phyloP scores from a whole-genome alignment of 2,113 vertebrate genomes.

The Hypocryptadius cinnamomeus region DNA sequence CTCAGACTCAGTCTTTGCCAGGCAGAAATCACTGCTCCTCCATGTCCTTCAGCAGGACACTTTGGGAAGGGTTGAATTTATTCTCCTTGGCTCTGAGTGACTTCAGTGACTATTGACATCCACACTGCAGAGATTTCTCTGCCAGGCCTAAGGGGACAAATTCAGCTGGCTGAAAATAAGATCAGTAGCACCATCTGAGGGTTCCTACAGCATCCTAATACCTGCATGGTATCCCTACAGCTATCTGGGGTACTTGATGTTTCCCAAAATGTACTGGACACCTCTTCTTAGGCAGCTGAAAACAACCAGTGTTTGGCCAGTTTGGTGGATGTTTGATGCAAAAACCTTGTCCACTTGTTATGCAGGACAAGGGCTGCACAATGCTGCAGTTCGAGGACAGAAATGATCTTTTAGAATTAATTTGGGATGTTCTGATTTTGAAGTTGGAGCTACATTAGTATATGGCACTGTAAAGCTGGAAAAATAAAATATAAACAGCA shows the following conservation, averaged over 20 bases:
- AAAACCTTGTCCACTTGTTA: neutral
- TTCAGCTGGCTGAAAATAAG: neutral
- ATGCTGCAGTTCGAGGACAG: neutral
- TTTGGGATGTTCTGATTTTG: neutral
- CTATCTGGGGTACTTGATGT: neutral
- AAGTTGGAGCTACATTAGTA: neutral
- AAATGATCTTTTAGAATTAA: neutral
- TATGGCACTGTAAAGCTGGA: neutral
- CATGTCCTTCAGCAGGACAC: neutral
- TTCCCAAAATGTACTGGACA: neutral
- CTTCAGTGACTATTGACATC: neutral
- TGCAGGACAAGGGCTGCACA: neutral
- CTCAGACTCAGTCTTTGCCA: neutral
- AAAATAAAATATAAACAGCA: neutral
- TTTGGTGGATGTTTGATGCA: neutral
- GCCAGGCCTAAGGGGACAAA: neutral
- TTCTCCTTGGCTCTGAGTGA: neutral
- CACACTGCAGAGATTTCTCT: neutral
- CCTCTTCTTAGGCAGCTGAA: neutral
- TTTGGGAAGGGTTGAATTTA: neutral
- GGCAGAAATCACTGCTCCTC: neutral
- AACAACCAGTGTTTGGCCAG: neutral
- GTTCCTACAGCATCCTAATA: neutral
- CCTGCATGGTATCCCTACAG: neutral
- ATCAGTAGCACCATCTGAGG: neutral